Evolutionary conservation across 2,113 vertebrate species (phyloP).

Genomic region (Brachypteracias leptosomus): DNA sequence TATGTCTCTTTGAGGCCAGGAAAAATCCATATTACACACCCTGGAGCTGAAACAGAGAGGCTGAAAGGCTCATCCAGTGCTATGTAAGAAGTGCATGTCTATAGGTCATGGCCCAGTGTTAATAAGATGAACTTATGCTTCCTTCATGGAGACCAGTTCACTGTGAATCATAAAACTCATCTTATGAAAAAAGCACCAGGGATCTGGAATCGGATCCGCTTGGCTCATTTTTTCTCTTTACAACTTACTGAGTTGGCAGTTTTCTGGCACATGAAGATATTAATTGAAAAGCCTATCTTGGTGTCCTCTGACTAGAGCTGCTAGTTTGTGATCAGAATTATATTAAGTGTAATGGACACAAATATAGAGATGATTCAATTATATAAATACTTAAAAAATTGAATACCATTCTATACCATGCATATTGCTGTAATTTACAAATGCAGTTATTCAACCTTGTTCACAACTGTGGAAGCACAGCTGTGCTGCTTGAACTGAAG

Average conservation of each 20-base stretch:
- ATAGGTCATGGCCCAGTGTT: neutral
- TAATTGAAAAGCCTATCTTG: neutral
- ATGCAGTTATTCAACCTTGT: neutral
- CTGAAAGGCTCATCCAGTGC: neutral
- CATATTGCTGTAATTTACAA: neutral
- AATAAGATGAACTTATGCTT: neutral
- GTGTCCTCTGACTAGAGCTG: neutral
- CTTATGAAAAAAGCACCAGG: neutral
- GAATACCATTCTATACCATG: neutral
- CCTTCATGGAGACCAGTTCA: neutral
- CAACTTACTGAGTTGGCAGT: neutral
- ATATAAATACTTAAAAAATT: neutral
- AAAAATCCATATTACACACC: neutral
- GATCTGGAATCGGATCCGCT: neutral
- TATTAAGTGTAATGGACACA: neutral
- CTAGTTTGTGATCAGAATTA: neutral
- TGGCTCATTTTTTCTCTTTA: neutral
- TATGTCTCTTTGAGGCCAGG: neutral
- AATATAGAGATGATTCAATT: neutral
- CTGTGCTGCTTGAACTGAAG: neutral
- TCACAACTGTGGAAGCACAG: neutral
- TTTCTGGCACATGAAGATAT: neutral
- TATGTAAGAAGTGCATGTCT: neutral
- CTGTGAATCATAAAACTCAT: neutral
- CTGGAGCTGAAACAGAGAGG: neutral